Base-by-base conservation (phyloP, 2,888 invertebrate genomes). In the Synergus gifuensis region DNA sequence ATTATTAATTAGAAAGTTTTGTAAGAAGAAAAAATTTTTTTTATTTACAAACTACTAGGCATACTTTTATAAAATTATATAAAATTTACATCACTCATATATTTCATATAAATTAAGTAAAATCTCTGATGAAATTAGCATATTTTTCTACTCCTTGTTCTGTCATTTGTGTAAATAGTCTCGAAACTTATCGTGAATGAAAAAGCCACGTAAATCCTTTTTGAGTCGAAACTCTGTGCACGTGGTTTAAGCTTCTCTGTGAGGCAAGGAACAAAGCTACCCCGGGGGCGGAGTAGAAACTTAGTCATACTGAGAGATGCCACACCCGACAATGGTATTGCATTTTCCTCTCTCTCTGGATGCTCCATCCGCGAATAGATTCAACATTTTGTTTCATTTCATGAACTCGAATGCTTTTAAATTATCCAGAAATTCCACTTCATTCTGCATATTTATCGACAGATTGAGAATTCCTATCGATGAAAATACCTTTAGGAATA, bases 221-320 rank as follows among this genome's bases (percentile, higher is more conserved):
- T n/a, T n/a, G 54, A 54, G 54, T 54, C 8, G n/a, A n/a, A n/a
- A 54, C 54, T 54, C n/a, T 49, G 16, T 49, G 7, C n/a, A 54
- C n/a, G n/a, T 54, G 2, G 42, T 14, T 28, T 63, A 36, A 63
- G 63, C 28, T 11, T 63, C 14, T 42, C 18, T 18, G 18, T 18
- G 18, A 42, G 11, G 12, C 66, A 44, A 42, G 44, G 12, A 66
- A 42, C 66, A 42, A 66, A 42, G 66, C 18, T 42, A 44, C 66
- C 66, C 66, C 9, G 8, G 44, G 44, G 66, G 42, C n/a, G 18
- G 4, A 66, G 66, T 44, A n/a, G 42, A 66, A 66, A 66, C 44
- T 66, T 42, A 66, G 66, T 44, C 66, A 44, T 66, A n/a, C n/a
- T n/a, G 66, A 66, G 66, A 44, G n/a, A 66, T 18, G 66, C 9